Evolutionary conservation across 64 coral and sea anemone genomes (phyloP).

Genomic region (Catalaphyllia jardinei): DNA sequence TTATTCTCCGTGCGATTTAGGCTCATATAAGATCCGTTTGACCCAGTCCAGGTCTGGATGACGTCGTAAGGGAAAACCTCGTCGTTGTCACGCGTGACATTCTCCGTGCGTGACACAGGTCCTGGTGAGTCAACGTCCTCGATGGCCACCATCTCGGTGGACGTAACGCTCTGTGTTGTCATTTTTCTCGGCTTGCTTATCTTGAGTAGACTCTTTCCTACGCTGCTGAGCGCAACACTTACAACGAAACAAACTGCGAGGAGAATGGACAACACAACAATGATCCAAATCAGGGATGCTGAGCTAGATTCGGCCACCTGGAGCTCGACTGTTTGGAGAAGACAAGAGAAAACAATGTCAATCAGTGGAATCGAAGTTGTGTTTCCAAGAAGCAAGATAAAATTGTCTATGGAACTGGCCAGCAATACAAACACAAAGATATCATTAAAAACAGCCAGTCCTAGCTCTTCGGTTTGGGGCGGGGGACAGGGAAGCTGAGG

Average conservation of each 20-base stretch:
- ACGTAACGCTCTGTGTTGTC: neutral
- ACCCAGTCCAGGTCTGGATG: neutral
- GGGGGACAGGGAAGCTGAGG: too few species aligned
- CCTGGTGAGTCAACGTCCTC: neutral
- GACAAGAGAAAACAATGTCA: neutral
- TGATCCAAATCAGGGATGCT: neutral
- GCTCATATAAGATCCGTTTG: constrained; percentile 14
- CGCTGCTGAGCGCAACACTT: neutral
- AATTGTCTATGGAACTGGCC: too few species aligned
- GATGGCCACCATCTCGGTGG: neutral
- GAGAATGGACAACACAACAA: neutral
- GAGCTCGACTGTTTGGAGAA: neutral
- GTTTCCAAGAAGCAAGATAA: too few species aligned
- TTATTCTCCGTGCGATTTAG: neutral
- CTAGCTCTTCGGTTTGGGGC: too few species aligned
- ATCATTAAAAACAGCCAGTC: too few species aligned
- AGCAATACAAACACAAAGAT: too few species aligned
- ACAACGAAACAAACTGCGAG: neutral
- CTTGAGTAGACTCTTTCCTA: neutral
- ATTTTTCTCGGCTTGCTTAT: constrained; percentile 8
- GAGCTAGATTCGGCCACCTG: neutral
- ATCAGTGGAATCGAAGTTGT: too few species aligned
- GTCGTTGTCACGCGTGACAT: neutral
- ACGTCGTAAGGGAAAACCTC: constrained; percentile 37
- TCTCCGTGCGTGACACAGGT: neutral